A percentile compares a stretch with the other conserved stretches of the same genome.
phyloP scores from a whole-genome alignment of 2,113 vertebrate genomes.

The Bombycilla garrulus region DNA sequence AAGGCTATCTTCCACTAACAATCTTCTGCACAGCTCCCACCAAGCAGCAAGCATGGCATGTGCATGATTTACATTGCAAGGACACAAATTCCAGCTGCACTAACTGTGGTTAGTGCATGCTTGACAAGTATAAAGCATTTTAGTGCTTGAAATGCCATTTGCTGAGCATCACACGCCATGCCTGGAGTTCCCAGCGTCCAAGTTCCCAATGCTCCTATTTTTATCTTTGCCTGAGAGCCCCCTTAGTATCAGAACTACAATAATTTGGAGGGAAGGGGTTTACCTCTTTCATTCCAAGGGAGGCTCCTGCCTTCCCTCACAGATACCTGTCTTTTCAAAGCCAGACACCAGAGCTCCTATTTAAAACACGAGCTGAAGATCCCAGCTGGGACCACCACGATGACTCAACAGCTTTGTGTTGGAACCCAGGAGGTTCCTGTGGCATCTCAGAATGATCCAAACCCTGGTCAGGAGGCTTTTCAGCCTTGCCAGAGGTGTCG shows the following conservation, averaged over 20 bases:
- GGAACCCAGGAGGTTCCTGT: no score
- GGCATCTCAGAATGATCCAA: no score
- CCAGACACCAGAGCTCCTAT: rapidly evolving
- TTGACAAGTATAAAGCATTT: background rate
- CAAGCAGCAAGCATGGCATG: background rate
- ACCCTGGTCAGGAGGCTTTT: no score
- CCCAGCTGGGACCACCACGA: background rate
- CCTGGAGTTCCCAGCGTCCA: rapidly evolving
- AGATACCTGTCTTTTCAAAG: no score
- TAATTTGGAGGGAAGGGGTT: no score
- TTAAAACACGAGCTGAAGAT: rapidly evolving
- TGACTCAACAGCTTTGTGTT: background rate
- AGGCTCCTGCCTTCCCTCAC: no score
- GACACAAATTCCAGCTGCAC: background rate
- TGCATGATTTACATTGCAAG: background rate
- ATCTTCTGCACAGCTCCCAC: background rate
- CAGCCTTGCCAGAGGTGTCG: no score
- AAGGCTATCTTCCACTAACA: background rate
- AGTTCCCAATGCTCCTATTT: rapidly evolving
- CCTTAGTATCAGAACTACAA: no score
- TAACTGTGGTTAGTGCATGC: background rate
- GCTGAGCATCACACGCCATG: background rate
- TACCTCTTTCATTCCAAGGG: no score
- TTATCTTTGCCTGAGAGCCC: no score
- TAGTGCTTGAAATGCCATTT: background rate